Evolutionary conservation across 1,140 invertebrate genomes (phyloP).

Genomic region (Grapholita molesta): DNA sequence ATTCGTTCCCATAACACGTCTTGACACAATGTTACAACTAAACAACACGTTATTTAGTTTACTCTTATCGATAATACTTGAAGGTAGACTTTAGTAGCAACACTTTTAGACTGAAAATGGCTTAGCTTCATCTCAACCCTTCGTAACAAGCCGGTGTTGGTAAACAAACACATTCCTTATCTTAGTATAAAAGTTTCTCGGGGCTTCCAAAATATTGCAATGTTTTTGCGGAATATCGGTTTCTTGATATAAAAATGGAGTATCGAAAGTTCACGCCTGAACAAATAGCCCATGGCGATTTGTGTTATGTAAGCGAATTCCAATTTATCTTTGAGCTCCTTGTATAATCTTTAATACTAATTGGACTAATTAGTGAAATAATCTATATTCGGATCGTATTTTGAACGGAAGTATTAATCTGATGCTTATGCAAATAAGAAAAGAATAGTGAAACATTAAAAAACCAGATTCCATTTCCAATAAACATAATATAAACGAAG

Average conservation of each 20-base stretch:
- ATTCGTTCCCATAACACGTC: not conserved
- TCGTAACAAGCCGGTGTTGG: conserved; percentile 3
- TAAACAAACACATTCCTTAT: conserved; percentile 16
- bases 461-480: not conserved
- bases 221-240: not conserved
- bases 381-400: not conserved
- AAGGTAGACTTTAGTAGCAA: not conserved
- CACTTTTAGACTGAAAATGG: not conserved
- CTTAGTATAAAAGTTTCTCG: not conserved
- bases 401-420: not conserved
- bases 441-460: not conserved
- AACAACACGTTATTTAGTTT: not conserved
- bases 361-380: not conserved
- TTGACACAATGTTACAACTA: not conserved
- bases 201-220: not conserved
- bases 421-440: not conserved
- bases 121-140: not conserved
- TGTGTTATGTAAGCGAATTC: not conserved
- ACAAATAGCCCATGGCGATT: not conserved
- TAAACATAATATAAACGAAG: not conserved
- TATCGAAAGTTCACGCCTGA: not conserved
- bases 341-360: not conserved
- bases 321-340: not conserved
- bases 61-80: not conserved
- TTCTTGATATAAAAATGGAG: not conserved